Base-by-base conservation (phyloP, 2,113 vertebrate species). In the Trachemys scripta region DNA sequence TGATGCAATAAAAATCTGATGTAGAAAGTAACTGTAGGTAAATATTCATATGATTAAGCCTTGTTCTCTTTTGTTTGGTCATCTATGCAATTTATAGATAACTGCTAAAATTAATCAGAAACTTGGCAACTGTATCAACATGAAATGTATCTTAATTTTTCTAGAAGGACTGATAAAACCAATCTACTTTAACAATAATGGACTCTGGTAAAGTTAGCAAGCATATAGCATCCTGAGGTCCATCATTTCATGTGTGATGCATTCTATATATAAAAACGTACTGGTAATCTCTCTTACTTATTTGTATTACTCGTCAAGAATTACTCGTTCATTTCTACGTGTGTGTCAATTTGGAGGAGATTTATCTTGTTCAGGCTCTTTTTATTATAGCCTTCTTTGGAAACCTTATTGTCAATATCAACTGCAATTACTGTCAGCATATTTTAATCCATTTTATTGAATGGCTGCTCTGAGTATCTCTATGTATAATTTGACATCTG, bases 1-100 rank as follows among this genome's bases (percentile, higher is more conserved):
- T 79, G 80, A 79, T 69, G 83, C 79, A 29, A 84, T 90, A 79
- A 94, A 95, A 95, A 96, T 69, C 62, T 86, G 83, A 87, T 85
- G 76, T 19, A 90, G 50, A 88, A 92, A 86, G 72, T 50, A 94
- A 62, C 65, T 80, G 72, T 94, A 95, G 84, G 93, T 92, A 94
- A 95, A 91, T 84, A 96, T 56, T 94, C 31, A 51, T 35, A 79
- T 72, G 72, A 84, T 82, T 42, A 75, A 88, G 13, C 4, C 42
- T 90, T 86, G 50, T 13, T 86, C 72, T 69, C 35, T 84, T 86
- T 53, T 59, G 24, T 81, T 82, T 82, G 29, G 88, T 88, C 87
- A 97, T n/a, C 54, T 59, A 57, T 20, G 38, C 72, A 79, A 83
- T 85, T 94, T 86, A 59, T 20, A 89, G 54, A 94, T 57, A 91